Evolutionary conservation across 2,797 vertebrate species (phyloP), one percentile per base, ranked within the genome.

Genomic region (Cirrhinus molitorella): DNA sequence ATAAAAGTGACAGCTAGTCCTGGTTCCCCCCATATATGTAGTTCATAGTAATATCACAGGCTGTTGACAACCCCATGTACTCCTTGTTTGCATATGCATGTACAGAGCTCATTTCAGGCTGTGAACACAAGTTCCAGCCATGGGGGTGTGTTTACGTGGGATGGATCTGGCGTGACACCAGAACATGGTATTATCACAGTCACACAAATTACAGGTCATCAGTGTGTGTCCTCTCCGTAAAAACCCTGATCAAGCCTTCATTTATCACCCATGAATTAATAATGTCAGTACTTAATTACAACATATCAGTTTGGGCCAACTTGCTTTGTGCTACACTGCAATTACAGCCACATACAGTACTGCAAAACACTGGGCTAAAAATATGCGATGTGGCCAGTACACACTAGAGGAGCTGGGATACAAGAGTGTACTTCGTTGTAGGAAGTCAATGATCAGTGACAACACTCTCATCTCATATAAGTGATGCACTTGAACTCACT

Each of bases 231-330:
- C 88, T 84, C 81, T 25, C 59, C 16, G 78, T 78, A 80, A 84
- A 66, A 81, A 68, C 80, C 73, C 45, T 31, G 19, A 76, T 55
- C 73, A 85, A 77, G 82, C 72, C 45, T 7, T 21, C 80, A 84
- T 91, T 90, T 83, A 88, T 81, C 84, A 45, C 68, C 71, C 81
- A 63, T 88, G 88, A 90, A 92, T 92, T 91, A 91, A 83, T 86
- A 80, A 91, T 88, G 88, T 80, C 79, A 88, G 90, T 0, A 19
- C 90, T 90, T 91, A 94, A 95, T 93, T 86, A 90, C 90, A 90
- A 75, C 40, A 77, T 88, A 89, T 92, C 91, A 88, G 90, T 88
- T 86, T 79, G 78, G 40, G 81, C 81, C 83, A 65, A 79, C 86
- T 88, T 71, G 23, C 68, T 59, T 47, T 37, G n/a, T 55, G 78